Evolutionary conservation across 2,888 invertebrate genomes (phyloP).

Genomic region (Caenorhabditis uteleia): DNA sequence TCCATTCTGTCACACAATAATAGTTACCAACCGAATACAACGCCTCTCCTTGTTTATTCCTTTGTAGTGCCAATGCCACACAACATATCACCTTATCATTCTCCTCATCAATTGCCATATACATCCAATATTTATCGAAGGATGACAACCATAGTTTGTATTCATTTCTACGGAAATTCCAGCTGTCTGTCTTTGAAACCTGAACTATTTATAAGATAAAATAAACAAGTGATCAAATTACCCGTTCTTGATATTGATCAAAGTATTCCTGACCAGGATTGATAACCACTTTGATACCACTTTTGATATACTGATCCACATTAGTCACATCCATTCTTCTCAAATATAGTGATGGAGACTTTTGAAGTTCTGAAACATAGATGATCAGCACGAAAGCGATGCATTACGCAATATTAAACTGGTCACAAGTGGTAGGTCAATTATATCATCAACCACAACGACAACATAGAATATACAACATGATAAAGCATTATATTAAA

Average conservation of each 20-base stretch:
- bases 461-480: no score
- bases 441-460: no score
- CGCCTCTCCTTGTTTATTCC: conserved; percentile 8
- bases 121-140: conserved; percentile 36
- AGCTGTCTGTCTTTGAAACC: conserved; percentile 31
- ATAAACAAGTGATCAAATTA: background rate
- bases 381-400: no score
- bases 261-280: conserved; percentile 29
- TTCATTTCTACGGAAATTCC: conserved; percentile 31
- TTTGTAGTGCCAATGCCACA: conserved; percentile 19
- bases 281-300: conserved; percentile 33
- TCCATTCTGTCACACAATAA: conserved; percentile 39
- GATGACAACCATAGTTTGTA: conserved; percentile 24
- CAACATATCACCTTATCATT: conserved; percentile 20
- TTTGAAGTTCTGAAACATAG: no score
- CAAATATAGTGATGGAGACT: no score
- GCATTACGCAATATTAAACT: no score
- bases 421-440: no score
- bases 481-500: no score
- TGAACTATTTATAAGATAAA: background rate
- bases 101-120: conserved; percentile 30
- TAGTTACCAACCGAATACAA: conserved; percentile 34
- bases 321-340: no score
- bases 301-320: conserved; percentile 25
- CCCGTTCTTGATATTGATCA: conserved; percentile 26